These are phyloP conservation scores for Micrasema minimum DNA, from an alignment of 1,140 invertebrate species.

Conservation along the genomic window DNA sequence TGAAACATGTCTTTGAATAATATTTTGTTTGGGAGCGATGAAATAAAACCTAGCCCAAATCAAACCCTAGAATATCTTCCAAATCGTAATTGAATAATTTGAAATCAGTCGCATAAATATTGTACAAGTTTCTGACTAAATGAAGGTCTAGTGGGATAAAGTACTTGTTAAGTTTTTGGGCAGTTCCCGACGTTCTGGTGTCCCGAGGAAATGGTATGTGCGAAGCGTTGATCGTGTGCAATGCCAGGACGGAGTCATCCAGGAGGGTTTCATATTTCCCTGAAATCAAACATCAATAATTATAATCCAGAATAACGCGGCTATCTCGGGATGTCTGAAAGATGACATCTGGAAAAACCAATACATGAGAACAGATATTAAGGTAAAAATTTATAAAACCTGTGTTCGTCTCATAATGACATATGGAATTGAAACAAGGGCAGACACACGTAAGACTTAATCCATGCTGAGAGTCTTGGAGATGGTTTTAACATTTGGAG, in stretches of 20 bases:
- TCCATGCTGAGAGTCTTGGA: no score
- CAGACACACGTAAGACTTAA: no score
- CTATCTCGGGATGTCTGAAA: no score
- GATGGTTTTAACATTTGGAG: no score
- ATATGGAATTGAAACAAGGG: no score
- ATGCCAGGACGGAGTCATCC: constrained; percentile 75
- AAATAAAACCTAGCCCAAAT: constrained; percentile 63
- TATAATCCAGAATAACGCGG: neutral
- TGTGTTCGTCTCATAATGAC: no score
- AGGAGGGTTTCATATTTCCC: constrained; percentile 78
- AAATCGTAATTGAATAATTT: constrained; percentile 83
- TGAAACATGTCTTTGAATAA: no score
- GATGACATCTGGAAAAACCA: no score
- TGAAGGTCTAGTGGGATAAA: constrained; percentile 77
- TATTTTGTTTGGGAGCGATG: no score
- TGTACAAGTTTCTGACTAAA: constrained; percentile 76
- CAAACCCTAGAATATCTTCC: constrained; percentile 78
- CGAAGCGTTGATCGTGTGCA: constrained; percentile 73
- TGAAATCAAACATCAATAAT: constrained; percentile 56
- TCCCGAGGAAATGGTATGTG: constrained; percentile 74
- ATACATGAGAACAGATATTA: no score
- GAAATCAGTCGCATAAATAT: constrained; percentile 83
- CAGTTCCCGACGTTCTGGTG: constrained; percentile 72
- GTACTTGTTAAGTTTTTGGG: constrained; percentile 75
- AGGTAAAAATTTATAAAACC: no score